Evolutionary conservation across 2,888 invertebrate species (phyloP).

Genomic region (Molanna angustata): DNA sequence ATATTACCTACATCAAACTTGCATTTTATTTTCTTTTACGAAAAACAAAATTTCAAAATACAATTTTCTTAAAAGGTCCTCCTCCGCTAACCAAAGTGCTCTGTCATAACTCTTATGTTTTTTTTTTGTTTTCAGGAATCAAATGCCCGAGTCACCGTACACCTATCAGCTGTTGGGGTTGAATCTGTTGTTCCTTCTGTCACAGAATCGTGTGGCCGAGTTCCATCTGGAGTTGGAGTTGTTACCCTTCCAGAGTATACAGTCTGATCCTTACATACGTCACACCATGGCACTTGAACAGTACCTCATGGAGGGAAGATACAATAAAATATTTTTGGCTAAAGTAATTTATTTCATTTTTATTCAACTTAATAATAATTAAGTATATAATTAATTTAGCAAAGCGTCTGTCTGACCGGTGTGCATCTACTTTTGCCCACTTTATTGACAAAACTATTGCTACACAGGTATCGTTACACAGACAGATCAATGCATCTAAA

Average conservation of each 20-base stretch:
- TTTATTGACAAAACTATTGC: too few relatives aligned
- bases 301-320: constrained; percentile 98
- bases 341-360: constrained; percentile 55
- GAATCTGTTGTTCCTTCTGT: constrained; percentile 88
- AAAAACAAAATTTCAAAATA: too few relatives aligned
- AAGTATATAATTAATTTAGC: too few relatives aligned
- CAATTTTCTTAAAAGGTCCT: too few relatives aligned
- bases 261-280: constrained; percentile 89
- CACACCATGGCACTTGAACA: constrained; percentile 96
- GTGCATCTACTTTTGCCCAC: too few relatives aligned
- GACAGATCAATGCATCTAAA: too few relatives aligned
- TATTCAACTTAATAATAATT: neutral
- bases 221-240: constrained; percentile 97
- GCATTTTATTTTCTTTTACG: too few relatives aligned
- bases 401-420: too few relatives aligned
- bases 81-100: too few relatives aligned
- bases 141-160: constrained; percentile 86
- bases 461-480: too few relatives aligned
- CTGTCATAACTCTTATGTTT: too few relatives aligned
- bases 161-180: constrained; percentile 94
- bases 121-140: constrained; percentile 57
- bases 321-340: constrained; percentile 94
- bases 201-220: constrained; percentile 96
- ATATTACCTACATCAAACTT: too few relatives aligned
- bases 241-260: constrained; percentile 85